Base-by-base conservation (phyloP, 2,888 invertebrate species). In the Plutella xylostella region DNA sequence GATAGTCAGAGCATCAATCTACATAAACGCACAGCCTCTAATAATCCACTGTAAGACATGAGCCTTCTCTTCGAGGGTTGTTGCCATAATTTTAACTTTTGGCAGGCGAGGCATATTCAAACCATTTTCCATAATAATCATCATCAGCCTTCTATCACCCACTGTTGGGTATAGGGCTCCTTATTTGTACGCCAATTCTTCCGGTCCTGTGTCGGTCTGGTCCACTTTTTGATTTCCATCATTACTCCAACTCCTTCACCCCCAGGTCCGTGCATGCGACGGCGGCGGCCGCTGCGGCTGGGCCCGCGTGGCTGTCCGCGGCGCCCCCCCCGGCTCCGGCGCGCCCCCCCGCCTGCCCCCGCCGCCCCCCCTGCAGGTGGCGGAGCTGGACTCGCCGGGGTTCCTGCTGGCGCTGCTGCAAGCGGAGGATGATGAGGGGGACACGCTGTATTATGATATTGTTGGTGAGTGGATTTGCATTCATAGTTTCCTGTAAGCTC, bases 361-460 rank as follows among this genome's bases (percentile, higher is more conserved):
- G 53, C 80, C 87, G 51, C 71, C 86, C 41, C 86, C 91, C 62
- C 86, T 88, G 55, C 90, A 91, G 46, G 88, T 91, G 33, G 93
- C 94, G 28, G 95, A 95, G 78, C 91, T 90, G 56, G 97, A 97
- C 74, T 87, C 88, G 57, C 91, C 95, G 30, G 96, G 96, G 19
- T 93, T 92, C 74, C 86, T 95, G 53, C 93, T 98, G 2, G 89
- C 93, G 42, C 87, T 94, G 48, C 87, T 97, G 60, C 92, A 93
- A 63, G 97, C 96, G 5, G 79, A 85, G 33, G 97, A 97, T 76
- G 89, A 90, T 44, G 97, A 97, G 66, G 90, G 89, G 37, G 94
- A 97, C 67, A 86, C 89, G 31, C 84, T 98, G 54, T 97, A 96
- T 93, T 98, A 92, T 73, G 92, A 93, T 62, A 97, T 98, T 52